Evolutionary conservation across 2,888 invertebrate genomes (phyloP).

Genomic region (Myopa tessellatipennis): DNA sequence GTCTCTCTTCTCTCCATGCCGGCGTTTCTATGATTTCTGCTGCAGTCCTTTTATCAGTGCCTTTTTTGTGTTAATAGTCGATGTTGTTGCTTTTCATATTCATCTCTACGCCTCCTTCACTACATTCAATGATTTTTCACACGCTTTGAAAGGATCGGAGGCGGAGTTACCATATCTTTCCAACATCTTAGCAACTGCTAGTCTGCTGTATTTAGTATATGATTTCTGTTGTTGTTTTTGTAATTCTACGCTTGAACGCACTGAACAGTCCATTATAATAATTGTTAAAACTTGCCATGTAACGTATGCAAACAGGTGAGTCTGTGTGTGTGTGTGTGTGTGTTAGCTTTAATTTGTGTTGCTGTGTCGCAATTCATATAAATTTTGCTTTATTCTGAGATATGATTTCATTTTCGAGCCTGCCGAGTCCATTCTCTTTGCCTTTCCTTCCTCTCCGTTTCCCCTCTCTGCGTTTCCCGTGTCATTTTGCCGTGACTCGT

Average conservation of each 20-base stretch:
- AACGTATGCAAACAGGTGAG: not conserved
- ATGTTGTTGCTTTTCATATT: too few relatives aligned
- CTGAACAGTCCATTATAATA: slow-evolving; percentile 8
- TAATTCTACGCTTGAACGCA: not conserved
- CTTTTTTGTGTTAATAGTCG: too few relatives aligned
- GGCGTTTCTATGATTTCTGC: too few relatives aligned
- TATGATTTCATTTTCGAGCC: not conserved
- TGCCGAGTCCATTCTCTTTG: not conserved
- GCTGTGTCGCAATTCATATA: not conserved
- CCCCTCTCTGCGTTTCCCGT: not conserved
- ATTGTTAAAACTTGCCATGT: slow-evolving; percentile 12
- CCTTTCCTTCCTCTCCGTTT: too few relatives aligned
- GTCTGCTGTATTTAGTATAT: too few relatives aligned
- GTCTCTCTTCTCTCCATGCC: too few relatives aligned
- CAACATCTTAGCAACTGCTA: too few relatives aligned
- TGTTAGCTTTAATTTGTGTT: not conserved
- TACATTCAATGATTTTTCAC: too few relatives aligned
- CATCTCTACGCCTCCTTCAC: too few relatives aligned
- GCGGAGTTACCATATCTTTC: too few relatives aligned
- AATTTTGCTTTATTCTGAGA: not conserved
- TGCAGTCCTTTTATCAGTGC: too few relatives aligned
- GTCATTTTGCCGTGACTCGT: not conserved
- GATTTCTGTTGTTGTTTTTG: not conserved
- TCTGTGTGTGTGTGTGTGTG: slow-evolving; percentile 11
- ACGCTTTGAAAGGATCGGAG: too few relatives aligned